Conservation (phyloP, 2,888 invertebrate species). For the Smittia sp. region DNA sequence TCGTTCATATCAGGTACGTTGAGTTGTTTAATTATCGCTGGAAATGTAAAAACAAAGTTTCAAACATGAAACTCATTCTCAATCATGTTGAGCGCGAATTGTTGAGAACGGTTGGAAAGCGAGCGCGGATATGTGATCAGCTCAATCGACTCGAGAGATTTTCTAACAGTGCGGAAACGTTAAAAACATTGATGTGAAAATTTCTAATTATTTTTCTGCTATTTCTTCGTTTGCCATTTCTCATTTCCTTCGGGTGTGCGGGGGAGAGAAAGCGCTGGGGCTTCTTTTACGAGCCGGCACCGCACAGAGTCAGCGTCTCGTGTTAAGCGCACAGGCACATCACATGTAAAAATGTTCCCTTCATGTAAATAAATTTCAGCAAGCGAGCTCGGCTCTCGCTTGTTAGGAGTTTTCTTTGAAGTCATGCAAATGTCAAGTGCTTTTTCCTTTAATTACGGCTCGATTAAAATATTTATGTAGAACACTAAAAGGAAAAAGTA, state of each 20-base stretch:
- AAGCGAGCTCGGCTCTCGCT: not conserved
- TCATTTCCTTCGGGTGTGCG: not conserved
- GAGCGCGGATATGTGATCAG: too few relatives aligned
- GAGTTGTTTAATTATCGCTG: not conserved
- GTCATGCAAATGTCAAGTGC: constrained; percentile 33
- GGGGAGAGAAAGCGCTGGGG: not conserved
- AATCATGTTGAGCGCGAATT: too few relatives aligned
- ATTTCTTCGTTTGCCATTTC: not conserved
- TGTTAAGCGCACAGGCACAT: too few relatives aligned
- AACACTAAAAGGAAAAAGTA: not conserved
- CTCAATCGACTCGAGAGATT: too few relatives aligned
- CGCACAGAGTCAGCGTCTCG: too few relatives aligned
- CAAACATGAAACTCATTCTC: too few relatives aligned
- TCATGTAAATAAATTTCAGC: not conserved
- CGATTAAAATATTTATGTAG: constrained; percentile 25
- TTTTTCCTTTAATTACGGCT: constrained; percentile 33
- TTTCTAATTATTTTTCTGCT: not conserved
- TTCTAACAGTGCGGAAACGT: too few relatives aligned
- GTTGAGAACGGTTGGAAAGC: too few relatives aligned
- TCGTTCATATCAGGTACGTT: constrained; percentile 73
- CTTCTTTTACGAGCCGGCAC: too few relatives aligned
- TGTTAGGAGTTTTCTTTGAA: constrained; percentile 3
- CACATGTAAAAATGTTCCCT: not conserved
- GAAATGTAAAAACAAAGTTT: too few relatives aligned
- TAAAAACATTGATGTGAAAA: not conserved